Evolutionary conservation across 2,888 invertebrate species (phyloP), one percentile per base, ranked within the genome.

Genomic region (Lithophane ornitopus): DNA sequence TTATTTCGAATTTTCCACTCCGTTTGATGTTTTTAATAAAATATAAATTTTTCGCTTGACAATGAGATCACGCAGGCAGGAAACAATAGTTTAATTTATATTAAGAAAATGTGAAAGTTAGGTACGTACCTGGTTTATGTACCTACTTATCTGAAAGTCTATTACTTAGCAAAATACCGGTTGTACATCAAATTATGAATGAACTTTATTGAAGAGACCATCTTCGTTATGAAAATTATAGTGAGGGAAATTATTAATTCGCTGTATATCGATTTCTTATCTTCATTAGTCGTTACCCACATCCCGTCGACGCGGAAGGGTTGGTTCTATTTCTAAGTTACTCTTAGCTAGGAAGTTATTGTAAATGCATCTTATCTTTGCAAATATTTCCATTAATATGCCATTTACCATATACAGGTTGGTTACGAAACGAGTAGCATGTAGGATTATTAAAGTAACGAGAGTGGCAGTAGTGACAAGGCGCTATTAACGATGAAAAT

Each of bases 21-120:
- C 12, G 69, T 76, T 87, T 74, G 22, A 62, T 16, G 49, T 74
- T 83, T 78, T 76, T 70, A 72, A 80, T 82, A 80, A 61, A 59
- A 76, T 80, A 66, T 44, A 4, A 52, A 71, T 62, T 49, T 49
- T 73, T 66, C n/a, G 59, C 39, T 56, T 58, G 28, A 49, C 54
- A 67, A 76, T 71, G 49, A 65, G 22, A 70, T 73, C 63, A 84
- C 65, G 72, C 56, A 58, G 49, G 46, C 11, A 54, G 46, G 68
- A 70, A 78, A 49, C 16, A 61, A 58, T 68, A 34, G 56, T 74
- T 52, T 61, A 70, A 78, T 71, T 74, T 70, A 70, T 58, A 59
- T 58, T 66, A 75, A 26, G 58, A 76, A 72, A 72, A 63, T 69
- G 61, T 82, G 83, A 81, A 78, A 81, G 81, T 56, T 59, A 34